Base-by-base conservation (phyloP, 2,888 invertebrate genomes). In the Bursaphelenchus okinawaensis region DNA sequence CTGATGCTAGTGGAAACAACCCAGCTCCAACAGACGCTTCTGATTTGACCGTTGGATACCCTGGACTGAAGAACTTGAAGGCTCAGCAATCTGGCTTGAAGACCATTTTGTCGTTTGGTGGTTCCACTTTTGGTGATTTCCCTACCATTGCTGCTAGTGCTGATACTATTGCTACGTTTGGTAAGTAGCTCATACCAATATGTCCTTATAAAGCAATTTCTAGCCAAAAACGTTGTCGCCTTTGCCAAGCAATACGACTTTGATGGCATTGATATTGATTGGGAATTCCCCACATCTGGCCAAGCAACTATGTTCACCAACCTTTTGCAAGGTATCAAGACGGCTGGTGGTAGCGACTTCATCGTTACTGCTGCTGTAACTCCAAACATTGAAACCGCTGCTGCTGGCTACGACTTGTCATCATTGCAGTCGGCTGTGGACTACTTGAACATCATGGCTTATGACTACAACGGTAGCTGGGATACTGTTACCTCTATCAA, bases 181-280 rank as follows among this genome's bases (percentile, higher is more conserved):
- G n/a, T n/a, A n/a, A n/a, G n/a, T n/a, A n/a, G n/a, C n/a, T n/a
- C n/a, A n/a, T n/a, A n/a, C n/a, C n/a, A n/a, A n/a, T n/a, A n/a
- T n/a, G n/a, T n/a, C n/a, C n/a, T n/a, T n/a, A n/a, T n/a, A n/a
- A n/a, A n/a, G 24, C 28, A 62, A 20, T 12, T 12, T 8, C 64
- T 63, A 26, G 63, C 40, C 6, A 1, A 24, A 3, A 29, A 26
- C 20, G 23, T 31, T n/a, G n/a, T 63, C 4, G 26, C 3, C 3
- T 62, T 64, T 31, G 23, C 51, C 26, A n/a, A 65, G 40, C 24
- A 31, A 4, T 20, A 63, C 40, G 65, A 63, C 8, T 64, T 66
- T 27, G 63, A 63, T 50, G 63, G 63, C 7, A 63, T 63, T 16
- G 63, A 63, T 24, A 29, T 63, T 22, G 63, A 63, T 40, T 63